These are phyloP conservation scores for Ophioninae sp. DNA, from an alignment of 2,888 invertebrate species.

Conservation along the genomic window DNA sequence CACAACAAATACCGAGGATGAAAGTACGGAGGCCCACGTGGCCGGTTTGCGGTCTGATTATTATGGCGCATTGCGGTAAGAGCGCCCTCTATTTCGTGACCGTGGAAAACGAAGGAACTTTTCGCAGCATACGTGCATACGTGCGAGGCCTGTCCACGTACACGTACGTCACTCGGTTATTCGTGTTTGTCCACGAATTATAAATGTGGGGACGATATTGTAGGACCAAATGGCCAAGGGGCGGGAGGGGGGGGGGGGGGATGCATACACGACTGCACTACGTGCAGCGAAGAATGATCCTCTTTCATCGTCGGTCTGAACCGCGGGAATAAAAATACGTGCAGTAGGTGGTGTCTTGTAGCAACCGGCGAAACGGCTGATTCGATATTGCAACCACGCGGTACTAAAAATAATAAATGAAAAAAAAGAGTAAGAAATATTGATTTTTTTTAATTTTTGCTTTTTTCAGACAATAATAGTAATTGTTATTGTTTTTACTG, in stretches of 20 bases:
- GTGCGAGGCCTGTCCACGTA: conserved; percentile 3
- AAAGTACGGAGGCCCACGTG: conserved; percentile 42
- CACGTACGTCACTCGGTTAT: not conserved
- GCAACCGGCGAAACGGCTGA: not conserved
- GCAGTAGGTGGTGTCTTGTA: not conserved
- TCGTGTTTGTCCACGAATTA: not conserved
- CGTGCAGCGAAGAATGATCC: conserved; percentile 27
- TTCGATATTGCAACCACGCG: not conserved
- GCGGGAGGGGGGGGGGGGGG: not conserved
- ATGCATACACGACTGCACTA: conserved; percentile 47
- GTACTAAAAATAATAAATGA: not conserved
- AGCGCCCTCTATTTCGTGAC: conserved; percentile 72
- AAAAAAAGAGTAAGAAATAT: no score
- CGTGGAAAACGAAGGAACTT: conserved; percentile 60
- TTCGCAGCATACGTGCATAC: conserved; percentile 7
- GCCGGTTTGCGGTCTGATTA: conserved; percentile 57
- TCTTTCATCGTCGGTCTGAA: conserved; percentile 38
- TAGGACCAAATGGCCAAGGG: no score
- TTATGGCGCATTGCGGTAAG: conserved; percentile 75
- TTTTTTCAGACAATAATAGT: no score
- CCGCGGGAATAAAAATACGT: conserved; percentile 2
- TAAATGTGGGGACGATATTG: conserved; percentile 31
- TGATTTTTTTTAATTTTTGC: no score
- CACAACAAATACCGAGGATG: conserved; percentile 18
- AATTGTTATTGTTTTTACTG: no score